Evolutionary conservation across 1,140 invertebrate species (phyloP).

Genomic region (Drosophila ambigua): DNA sequence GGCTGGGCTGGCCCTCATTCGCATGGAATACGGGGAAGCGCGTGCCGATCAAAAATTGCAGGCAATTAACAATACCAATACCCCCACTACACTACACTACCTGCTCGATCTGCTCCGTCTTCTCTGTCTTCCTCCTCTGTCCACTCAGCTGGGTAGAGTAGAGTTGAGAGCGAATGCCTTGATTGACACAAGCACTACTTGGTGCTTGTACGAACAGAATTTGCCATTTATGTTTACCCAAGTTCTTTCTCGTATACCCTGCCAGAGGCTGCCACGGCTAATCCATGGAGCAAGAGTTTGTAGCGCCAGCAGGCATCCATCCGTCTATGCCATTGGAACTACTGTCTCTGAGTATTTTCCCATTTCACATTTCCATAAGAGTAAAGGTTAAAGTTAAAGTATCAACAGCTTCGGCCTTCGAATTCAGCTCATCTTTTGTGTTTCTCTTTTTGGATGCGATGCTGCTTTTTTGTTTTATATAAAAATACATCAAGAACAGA

Average conservation of each 20-base stretch:
- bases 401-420: too few relatives aligned
- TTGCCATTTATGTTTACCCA: constrained; percentile 68
- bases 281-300: background rate
- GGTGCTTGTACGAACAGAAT: constrained; percentile 38
- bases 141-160: background rate
- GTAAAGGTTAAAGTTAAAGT: too few relatives aligned
- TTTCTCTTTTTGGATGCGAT: constrained; percentile 11
- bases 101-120: too few relatives aligned
- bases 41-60: constrained; percentile 65
- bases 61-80: constrained; percentile 56
- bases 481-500: constrained; percentile 57
- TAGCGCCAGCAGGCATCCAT: background rate
- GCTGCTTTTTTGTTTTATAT: constrained; percentile 37
- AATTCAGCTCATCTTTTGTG: too few relatives aligned
- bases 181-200: constrained; percentile 71
- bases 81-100: background rate
- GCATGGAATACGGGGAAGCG: constrained; percentile 29
- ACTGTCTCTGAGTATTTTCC: too few relatives aligned
- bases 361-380: too few relatives aligned
- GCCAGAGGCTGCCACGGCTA: background rate
- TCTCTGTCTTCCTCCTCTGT: constrained; percentile 13
- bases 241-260: constrained; percentile 26
- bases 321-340: too few relatives aligned
- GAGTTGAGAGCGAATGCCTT: constrained; percentile 32
- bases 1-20: too few relatives aligned